Conservation (phyloP, 2,888 invertebrate genomes). For the Eristalis intricaria region DNA sequence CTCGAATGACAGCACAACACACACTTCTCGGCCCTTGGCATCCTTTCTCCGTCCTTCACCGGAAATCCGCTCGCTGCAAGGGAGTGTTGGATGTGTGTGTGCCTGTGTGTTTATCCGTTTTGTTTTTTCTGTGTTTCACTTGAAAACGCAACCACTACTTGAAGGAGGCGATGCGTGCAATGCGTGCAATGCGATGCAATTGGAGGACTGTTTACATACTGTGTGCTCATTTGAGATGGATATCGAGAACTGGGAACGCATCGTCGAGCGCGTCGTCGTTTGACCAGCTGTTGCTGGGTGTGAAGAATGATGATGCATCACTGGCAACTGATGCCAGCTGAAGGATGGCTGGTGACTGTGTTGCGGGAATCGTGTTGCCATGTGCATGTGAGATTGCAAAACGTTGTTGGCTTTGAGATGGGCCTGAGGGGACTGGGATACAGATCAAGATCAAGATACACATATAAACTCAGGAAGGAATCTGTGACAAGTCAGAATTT, state of each 20-base stretch:
- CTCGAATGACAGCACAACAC: conserved; percentile 41
- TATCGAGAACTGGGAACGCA: conserved; percentile 9
- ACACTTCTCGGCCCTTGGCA: conserved; percentile 18
- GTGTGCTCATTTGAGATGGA: conserved; percentile 25
- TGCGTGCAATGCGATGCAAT: conserved; percentile 27
- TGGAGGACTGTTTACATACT: conserved; percentile 47
- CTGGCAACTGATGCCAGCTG: conserved; percentile 26
- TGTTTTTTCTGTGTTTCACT: neutral
- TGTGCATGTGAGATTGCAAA: neutral
- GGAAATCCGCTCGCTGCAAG: conserved; percentile 57
- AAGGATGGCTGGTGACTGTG: neutral
- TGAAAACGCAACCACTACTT: neutral
- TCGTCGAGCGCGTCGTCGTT: neutral
- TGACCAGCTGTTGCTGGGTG: conserved; percentile 49
- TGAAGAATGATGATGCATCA: conserved; percentile 34
- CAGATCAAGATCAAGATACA: neutral
- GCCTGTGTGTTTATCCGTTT: conserved; percentile 32
- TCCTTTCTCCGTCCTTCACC: conserved; percentile 52
- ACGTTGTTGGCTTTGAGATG: neutral
- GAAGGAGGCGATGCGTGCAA: conserved; percentile 21
- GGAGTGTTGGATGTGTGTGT: conserved; percentile 22
- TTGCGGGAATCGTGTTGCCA: neutral
- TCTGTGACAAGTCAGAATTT: no score
- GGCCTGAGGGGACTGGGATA: neutral
- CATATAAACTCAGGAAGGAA: neutral